Base-by-base conservation (phyloP, 1,140 invertebrate species). In the Zaprionus capensis region DNA sequence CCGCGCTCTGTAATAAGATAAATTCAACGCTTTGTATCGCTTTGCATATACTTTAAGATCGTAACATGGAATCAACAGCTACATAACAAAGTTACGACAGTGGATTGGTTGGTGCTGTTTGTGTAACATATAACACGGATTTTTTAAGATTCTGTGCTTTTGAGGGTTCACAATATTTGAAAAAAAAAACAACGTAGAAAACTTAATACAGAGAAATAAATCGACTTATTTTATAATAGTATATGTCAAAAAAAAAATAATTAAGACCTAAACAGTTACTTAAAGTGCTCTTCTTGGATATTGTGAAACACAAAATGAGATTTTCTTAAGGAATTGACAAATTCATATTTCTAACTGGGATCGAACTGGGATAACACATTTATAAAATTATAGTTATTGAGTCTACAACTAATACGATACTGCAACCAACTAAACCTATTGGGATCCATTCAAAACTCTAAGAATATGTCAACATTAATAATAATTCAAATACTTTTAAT, bases 1-100 rank as follows among this genome's bases (percentile, higher is more conserved):
- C 84, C 92, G 20, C 83, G 64, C 68, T 92, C 93, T 81, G 86
- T 24, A 92, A 92, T 64, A 68, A 87, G 57, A 90, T 38, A 81
- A 83, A 74, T 73, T 51, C 53, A 66, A 57, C 53, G 69, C 66
- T 72, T 66, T 76, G 69, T 80, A 71, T 70, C 69, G 46, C 31
- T 81, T 55, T 67, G 26, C 53, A 59, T 31, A 22, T 24, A 51
- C 17, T 26, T 71, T 41, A 38, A 57, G 28, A 49, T 49, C 36
- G 55, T 41, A 55, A 67, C 71, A 73, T 78, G 49, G 22, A 31
- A 44, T 73, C 46, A 80, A 72, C 72, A 65, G 31, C n/a, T 26
- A 53, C 22, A 53, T 4, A 12, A 57, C 15, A 26, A 14, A 46
- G 26, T 59, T 55, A 59, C 41, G 41, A 65, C 66, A 75, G 44